These are phyloP conservation scores for Tiliacea citrago DNA, from an alignment of 2,888 invertebrate genomes.

Conservation along the genomic window DNA sequence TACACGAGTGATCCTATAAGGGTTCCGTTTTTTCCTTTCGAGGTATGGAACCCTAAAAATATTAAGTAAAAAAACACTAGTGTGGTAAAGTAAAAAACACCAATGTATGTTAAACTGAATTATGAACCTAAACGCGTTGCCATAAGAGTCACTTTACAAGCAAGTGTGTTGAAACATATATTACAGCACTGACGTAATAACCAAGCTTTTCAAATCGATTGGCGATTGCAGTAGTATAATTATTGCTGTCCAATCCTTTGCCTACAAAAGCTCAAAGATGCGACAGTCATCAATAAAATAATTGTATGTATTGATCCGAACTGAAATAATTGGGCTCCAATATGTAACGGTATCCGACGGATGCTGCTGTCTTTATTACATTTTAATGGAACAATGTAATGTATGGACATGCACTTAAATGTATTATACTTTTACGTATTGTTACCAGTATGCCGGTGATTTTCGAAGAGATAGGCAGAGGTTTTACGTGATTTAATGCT, in stretches of 20 bases:
- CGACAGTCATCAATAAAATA: conserved; percentile 32
- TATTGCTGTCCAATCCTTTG: conserved; percentile 3
- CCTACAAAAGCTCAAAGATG: conserved; percentile 25
- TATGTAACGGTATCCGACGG: conserved; percentile 37
- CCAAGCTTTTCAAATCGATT: neutral
- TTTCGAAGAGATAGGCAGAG: neutral
- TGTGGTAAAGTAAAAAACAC: too few relatives aligned
- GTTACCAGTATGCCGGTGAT: neutral
- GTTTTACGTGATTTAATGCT: neutral
- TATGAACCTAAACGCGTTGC: too few relatives aligned
- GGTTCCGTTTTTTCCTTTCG: too few relatives aligned
- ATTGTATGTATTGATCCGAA: conserved; percentile 48
- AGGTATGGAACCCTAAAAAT: too few relatives aligned
- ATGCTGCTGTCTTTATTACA: conserved; percentile 30
- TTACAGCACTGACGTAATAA: neutral
- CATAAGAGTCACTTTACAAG: too few relatives aligned
- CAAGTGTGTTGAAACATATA: too few relatives aligned
- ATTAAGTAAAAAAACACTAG: too few relatives aligned
- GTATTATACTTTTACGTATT: neutral
- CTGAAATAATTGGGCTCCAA: conserved; percentile 46
- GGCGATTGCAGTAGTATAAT: neutral
- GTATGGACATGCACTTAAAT: conserved; percentile 1
- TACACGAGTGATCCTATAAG: too few relatives aligned
- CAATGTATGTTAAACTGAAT: too few relatives aligned
- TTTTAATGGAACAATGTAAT: conserved; percentile 25